Base-by-base conservation (phyloP, 2,888 invertebrate genomes). In the Physocephala rufipes region DNA sequence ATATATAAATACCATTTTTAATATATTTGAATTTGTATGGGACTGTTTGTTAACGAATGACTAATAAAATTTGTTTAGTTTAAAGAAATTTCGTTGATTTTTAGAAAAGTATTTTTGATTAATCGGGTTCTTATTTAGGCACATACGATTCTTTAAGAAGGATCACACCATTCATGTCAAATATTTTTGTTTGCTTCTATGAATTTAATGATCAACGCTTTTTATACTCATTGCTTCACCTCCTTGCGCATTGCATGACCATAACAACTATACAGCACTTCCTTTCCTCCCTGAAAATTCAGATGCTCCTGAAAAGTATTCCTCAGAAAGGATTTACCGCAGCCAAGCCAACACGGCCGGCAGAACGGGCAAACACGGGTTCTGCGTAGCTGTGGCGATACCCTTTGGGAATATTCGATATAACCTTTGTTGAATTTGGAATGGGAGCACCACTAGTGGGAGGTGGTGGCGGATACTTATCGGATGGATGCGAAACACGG, bases 331-430 rank as follows among this genome's bases (percentile, higher is more conserved):
- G 86, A 81, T 86, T 86, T 26, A 86, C 86, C 58, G 86, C 86
- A 9, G 86, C 86, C 28, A 86, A 78, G 21, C 86, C 86, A 7
- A 86, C 86, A 2, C 86, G 81, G 26, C 86, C 86, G 24, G 85
- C 84, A 67, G 83, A 78, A 58, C 84, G 78, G 12, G 84, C 81
- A 61, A 84, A 84, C 12, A 84, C 85, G 30, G 85, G 84, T 74
- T 86, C 86, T 45, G 86, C 86, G 74, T 86, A 86, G 75, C 86
- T 86, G 72, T 86, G 86, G 7, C 86, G 82, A 76, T 86, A 86
- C 53, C 86, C 86, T 76, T 86, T 86, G 47, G 82, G 80, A 76
- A 86, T 78, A 77, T 81, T 84, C 45, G 83, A 78, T 19, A 86
- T 76, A 36, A 81, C 82, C 68, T 86, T 86, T 4, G 81, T 75